These are phyloP conservation scores for Syrmaticus mikado DNA, from an alignment of 2,113 vertebrate species.

Conservation along the genomic window DNA sequence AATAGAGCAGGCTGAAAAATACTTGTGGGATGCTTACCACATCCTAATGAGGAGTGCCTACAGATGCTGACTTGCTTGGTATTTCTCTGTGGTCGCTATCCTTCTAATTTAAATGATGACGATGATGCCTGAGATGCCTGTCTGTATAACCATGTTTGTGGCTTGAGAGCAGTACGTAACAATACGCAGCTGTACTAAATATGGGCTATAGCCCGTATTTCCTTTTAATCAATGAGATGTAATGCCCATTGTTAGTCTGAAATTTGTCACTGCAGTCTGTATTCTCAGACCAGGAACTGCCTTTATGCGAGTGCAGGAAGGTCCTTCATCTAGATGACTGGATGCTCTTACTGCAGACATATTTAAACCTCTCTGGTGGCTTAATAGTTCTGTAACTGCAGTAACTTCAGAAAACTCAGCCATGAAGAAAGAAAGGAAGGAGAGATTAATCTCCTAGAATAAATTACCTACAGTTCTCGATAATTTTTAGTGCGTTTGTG, in stretches of 20 bases:
- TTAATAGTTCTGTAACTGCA: not conserved
- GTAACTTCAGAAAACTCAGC: not conserved
- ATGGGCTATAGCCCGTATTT: not conserved
- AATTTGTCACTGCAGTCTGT: not conserved
- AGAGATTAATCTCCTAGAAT: not conserved
- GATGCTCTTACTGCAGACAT: not conserved
- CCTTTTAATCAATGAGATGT: not conserved
- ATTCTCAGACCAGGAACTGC: not conserved
- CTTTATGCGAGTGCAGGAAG: not conserved
- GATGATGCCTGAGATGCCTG: not conserved
- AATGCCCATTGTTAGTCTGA: accelerated
- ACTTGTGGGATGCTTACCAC: not conserved
- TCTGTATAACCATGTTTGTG: not conserved
- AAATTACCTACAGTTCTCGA: not conserved
- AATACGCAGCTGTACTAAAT: not conserved
- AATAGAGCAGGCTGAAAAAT: not conserved
- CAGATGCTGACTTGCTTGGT: not conserved
- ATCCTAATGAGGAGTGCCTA: not conserved
- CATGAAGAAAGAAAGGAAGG: not conserved
- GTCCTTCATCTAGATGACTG: not conserved
- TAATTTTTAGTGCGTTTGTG: not conserved
- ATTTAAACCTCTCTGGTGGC: not conserved
- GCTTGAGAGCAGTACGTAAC: not conserved
- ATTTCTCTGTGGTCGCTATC: not conserved
- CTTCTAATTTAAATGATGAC: not conserved